Evolutionary conservation across 1,140 invertebrate genomes (phyloP).

Genomic region (Drosophila tsacasi): DNA sequence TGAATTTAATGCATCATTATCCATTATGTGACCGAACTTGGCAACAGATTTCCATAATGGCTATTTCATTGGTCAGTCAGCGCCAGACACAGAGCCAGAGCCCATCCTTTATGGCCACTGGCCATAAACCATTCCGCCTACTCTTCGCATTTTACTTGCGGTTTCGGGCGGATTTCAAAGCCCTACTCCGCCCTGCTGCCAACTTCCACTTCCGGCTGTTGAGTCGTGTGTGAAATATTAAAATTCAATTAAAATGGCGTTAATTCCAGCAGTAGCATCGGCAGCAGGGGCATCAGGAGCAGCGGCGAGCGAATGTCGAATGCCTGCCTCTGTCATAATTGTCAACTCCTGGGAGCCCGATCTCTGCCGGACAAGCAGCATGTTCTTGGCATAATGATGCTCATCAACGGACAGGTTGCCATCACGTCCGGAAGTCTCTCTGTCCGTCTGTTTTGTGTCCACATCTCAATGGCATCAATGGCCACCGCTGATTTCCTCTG

Average conservation of each 20-base stretch:
- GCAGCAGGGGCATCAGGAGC: conserved; percentile 23
- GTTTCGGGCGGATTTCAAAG: conserved; percentile 62
- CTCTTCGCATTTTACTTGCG: conserved; percentile 74
- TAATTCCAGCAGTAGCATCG: conserved; percentile 71
- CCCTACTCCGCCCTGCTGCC: conserved; percentile 35
- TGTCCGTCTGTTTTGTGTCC: conserved; percentile 33
- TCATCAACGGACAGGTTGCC: conserved; percentile 66
- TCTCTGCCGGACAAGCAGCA: conserved; percentile 54
- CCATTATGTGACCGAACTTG: conserved; percentile 64
- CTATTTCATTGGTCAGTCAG: conserved; percentile 66
- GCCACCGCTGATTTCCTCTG: conserved; percentile 57
- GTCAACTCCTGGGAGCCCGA: conserved; percentile 66
- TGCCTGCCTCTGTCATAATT: conserved; percentile 75
- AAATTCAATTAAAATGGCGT: conserved; percentile 85
- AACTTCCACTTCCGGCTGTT: conserved; percentile 68
- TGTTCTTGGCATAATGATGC: conserved; percentile 77
- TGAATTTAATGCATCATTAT: conserved; percentile 56
- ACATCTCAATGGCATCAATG: conserved; percentile 57
- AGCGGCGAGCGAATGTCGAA: conserved; percentile 46
- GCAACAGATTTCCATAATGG: conserved; percentile 80
- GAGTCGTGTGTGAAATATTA: conserved; percentile 84
- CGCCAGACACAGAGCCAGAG: neutral
- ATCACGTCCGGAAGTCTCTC: conserved; percentile 20
- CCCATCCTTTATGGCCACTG: conserved; percentile 23
- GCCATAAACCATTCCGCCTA: conserved; percentile 34